phyloP scores from a whole-genome alignment of 2,888 invertebrate species.

The Coelopa pilipes region DNA sequence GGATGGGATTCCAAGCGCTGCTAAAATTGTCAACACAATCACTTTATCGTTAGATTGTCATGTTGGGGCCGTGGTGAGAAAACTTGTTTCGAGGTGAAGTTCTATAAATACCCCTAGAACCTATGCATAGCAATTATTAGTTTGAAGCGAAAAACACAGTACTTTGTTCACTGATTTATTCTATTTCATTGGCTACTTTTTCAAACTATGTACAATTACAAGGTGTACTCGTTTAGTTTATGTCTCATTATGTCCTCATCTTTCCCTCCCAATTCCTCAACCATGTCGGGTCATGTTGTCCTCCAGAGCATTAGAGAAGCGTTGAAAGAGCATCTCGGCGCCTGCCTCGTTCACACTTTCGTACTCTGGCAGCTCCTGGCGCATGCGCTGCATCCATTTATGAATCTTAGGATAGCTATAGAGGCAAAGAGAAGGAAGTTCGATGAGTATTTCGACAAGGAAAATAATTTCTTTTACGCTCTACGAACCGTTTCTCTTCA shows the following conservation, averaged over 20 bases:
- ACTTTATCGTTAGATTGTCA: not conserved
- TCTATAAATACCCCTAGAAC: not conserved
- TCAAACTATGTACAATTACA: not conserved
- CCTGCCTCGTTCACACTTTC: constrained; percentile 44
- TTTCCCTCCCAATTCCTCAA: not conserved
- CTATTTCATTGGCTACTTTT: too few relatives aligned
- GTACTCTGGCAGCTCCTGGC: constrained; percentile 45
- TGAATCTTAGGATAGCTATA: constrained; percentile 44
- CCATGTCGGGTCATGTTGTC: constrained; percentile 37
- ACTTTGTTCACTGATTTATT: not conserved
- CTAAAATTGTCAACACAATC: not conserved
- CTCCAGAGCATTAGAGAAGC: constrained; percentile 36
- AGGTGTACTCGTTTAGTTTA: not conserved
- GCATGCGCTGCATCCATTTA: constrained; percentile 46
- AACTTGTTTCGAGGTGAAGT: not conserved
- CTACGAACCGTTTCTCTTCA: constrained; percentile 43
- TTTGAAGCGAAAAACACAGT: not conserved
- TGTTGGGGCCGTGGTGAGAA: not conserved
- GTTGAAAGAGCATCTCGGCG: constrained; percentile 32
- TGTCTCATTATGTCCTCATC: not conserved
- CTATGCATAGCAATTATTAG: not conserved
- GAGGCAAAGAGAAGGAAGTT: not conserved
- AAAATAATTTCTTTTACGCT: not conserved
- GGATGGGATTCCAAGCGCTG: not conserved
- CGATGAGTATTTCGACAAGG: not conserved